A percentile compares a stretch with the other conserved stretches of the same genome.
Evolutionary conservation across 37 sponge, comb jelly and placozoan genomes (phyloP).

Genomic region (Halichondria panicea): DNA sequence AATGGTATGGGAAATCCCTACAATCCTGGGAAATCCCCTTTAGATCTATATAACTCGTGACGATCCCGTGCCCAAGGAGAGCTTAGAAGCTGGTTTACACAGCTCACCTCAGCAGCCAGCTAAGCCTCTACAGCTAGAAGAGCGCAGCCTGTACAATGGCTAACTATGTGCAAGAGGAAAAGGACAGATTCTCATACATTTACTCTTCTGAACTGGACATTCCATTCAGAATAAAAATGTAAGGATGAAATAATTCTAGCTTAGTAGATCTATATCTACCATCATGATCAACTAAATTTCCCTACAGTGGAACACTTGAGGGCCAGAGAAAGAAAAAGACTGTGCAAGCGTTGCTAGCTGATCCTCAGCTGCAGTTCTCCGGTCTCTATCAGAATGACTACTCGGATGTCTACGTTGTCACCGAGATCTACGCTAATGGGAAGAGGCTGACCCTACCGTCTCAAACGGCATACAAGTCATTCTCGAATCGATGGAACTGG

Average conservation of each 20-base stretch:
- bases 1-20: too few relatives aligned
- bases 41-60: too few relatives aligned
- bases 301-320: conserved; percentile 79
- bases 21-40: too few relatives aligned
- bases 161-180: conserved; percentile 57
- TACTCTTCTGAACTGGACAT: conserved; percentile 78
- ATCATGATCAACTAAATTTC: neutral
- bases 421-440: conserved; percentile 83
- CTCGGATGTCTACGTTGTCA: conserved; percentile 88
- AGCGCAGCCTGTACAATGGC: conserved; percentile 55
- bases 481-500: conserved; percentile 94
- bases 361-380: conserved; percentile 87
- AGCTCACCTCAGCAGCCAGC: neutral
- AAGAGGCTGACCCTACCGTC: conserved; percentile 78
- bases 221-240: conserved; percentile 86
- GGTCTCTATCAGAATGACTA: conserved; percentile 76
- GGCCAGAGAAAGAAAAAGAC: conserved; percentile 70
- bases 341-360: conserved; percentile 63
- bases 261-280: neutral
- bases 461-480: conserved; percentile 92
- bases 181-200: conserved; percentile 81
- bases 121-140: neutral
- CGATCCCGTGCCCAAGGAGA: too few relatives aligned
- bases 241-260: conserved; percentile 6
- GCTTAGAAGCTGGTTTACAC: neutral